Evolutionary conservation across 1,140 invertebrate genomes (phyloP), one percentile per base, ranked within the genome.

Genomic region (Subanguina moxae): DNA sequence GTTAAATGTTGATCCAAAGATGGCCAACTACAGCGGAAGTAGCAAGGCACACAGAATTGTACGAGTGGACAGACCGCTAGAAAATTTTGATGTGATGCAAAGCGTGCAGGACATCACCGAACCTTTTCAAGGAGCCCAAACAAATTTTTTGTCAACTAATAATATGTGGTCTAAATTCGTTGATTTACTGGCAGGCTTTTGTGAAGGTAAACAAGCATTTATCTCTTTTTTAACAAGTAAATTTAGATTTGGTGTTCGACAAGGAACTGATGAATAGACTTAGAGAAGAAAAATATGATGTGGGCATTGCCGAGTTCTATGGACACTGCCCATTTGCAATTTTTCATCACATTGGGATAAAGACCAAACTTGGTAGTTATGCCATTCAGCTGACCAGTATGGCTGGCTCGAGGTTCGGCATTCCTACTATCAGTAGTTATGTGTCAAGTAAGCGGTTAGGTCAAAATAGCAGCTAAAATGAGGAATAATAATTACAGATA

Each of bases 231-330:
- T n/a, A 45, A 45, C 11, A 13, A 45, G n/a, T 52, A 5, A 19
- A 7, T 52, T 52, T 7, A 65, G 64, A 65, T n/a, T 19, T 56
- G 23, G 21, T 56, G 9, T 9, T 59, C n/a, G 17, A 65, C 9
- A 27, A n/a, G 9, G 23, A 65, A 56, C 45, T 65, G 19, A n/a
- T 65, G 15, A n/a, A 56, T 19, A 0, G n/a, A 25, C 30, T 70
- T 38, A 30, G 11, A 19, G 13, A 11, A 0, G 56, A 70, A 52
- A 46, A 48, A 3, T 70, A 69, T 30, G 68, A 70, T 46, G 67
- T 70, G 9, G 68, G 46, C 17, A 57, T 70, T 23, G 32, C 61
- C n/a, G 68, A 70, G 30, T 15, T 69, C n/a, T 70, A 45, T 28
- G 28, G 57, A 15, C 30, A 13, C 1, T 70, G 68, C 23, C 5